Conservation (phyloP, 37 sponge, comb jelly and placozoan genomes). For the Ephydatia muelleri region DNA sequence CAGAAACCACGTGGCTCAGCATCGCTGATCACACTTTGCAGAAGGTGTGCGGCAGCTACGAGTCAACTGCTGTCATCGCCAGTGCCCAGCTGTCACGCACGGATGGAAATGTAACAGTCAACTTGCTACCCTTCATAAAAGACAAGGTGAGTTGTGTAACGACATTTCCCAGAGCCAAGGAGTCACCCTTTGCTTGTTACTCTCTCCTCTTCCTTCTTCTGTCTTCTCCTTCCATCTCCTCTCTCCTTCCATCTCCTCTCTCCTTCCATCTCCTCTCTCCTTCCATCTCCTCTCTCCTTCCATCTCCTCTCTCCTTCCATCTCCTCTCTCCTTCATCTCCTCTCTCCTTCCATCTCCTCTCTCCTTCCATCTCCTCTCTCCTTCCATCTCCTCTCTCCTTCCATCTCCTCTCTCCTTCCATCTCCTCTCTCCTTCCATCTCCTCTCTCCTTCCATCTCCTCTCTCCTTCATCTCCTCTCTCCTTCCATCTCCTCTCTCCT, state of each 20-base stretch:
- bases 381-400: constrained; percentile 6
- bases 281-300: constrained; percentile 13
- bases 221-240: constrained; percentile 29
- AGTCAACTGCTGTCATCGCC: neutral
- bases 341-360: neutral
- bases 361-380: neutral
- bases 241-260: neutral
- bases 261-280: neutral
- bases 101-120: neutral
- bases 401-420: constrained; percentile 2
- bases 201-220: constrained; percentile 35
- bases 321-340: constrained; percentile 12
- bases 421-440: neutral
- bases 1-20: neutral
- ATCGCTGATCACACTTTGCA: neutral
- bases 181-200: constrained; percentile 35
- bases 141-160: neutral
- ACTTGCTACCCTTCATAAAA: neutral
- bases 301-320: constrained; percentile 2
- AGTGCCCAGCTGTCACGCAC: neutral
- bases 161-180: constrained; percentile 19
- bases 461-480: neutral
- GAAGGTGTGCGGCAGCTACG: neutral
- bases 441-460: neutral
- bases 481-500: neutral